Evolutionary conservation across 2,888 invertebrate genomes (phyloP).

Genomic region (Phortica okadai): DNA sequence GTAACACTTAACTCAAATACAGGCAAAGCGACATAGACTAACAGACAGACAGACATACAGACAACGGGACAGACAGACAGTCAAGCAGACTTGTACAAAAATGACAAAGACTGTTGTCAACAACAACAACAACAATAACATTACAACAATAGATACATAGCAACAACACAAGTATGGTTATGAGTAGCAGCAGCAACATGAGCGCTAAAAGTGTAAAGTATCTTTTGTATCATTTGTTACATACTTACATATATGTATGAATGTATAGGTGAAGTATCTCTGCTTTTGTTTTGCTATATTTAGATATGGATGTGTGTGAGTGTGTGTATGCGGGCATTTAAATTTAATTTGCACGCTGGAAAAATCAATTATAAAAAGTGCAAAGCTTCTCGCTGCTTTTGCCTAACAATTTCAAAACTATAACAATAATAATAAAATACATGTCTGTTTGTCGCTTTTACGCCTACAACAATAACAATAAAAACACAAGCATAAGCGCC

Average conservation of each 20-base stretch:
- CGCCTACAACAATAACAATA: background rate
- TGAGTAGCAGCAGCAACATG: background rate
- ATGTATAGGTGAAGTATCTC: constrained; percentile 2
- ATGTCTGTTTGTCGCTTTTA: too few species aligned
- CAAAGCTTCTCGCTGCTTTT: constrained; percentile 15
- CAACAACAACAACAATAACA: constrained; percentile 43
- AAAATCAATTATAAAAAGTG: constrained; percentile 48
- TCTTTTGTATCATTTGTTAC: too few species aligned
- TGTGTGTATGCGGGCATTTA: constrained; percentile 55
- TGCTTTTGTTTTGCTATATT: background rate
- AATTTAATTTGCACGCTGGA: constrained; percentile 67
- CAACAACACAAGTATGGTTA: background rate
- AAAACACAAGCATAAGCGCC: constrained; percentile 32
- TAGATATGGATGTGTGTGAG: background rate
- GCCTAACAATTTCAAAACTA: too few species aligned
- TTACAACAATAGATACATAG: constrained; percentile 14
- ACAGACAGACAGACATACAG: constrained; percentile 19
- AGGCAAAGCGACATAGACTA: constrained; percentile 26
- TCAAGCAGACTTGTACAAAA: constrained; percentile 42
- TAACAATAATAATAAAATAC: too few species aligned
- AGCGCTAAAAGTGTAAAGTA: too few species aligned
- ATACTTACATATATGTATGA: background rate
- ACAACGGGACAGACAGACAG: constrained; percentile 31
- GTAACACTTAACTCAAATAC: constrained; percentile 65
- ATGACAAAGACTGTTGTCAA: constrained; percentile 54